Evolutionary conservation across 2,797 vertebrate genomes (phyloP), one percentile per base, ranked within the genome.

Genomic region (Danionella dracula): DNA sequence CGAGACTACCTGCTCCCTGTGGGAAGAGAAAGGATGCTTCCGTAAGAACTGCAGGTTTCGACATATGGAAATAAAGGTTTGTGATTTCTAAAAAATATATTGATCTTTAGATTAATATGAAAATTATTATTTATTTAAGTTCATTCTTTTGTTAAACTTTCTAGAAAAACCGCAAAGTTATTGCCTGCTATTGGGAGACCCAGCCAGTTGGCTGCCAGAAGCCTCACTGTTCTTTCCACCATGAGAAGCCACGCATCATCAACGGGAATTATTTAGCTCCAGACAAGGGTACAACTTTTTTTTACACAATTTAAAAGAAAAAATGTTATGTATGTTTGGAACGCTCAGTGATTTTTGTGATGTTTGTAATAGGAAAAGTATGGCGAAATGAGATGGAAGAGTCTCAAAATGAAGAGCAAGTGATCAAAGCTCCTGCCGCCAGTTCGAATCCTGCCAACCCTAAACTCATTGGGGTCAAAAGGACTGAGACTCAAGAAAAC

Each of bases 41-140:
- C 90, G 93, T 44, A 85, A 87, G 1, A 77, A 92, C 76, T 98
- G 96, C 92, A 93, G 91, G 66, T 98, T 94, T 86, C 92, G 96
- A 9, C 96, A 99, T 83, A 96, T 97, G 95, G 90, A 97, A 64
- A 96, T 98, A 34, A 88, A 94, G 23, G 96, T 99, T 80, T 91
- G 90, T 5, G 20, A 6, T 15, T 9, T 21, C 12, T 34, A 21
- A 9, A 58, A 23, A 29, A 37, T 46, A 4, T 8, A 2, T 44
- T 64, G 5, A 4, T 16, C 5, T 0, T 48, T 1, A 8, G 48
- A 5, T 44, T 6, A 3, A 27, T 3, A 27, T 6, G 8, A 29
- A 16, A 3, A 12, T 45, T 1, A 37, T 4, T 19, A 44, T 21
- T 20, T 1, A 62, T 38, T n/a, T n/a, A n/a, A n/a, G n/a, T n/a